Evolutionary conservation across 2,888 invertebrate genomes (phyloP).

Genomic region (Eutolmus rufibarbis): DNA sequence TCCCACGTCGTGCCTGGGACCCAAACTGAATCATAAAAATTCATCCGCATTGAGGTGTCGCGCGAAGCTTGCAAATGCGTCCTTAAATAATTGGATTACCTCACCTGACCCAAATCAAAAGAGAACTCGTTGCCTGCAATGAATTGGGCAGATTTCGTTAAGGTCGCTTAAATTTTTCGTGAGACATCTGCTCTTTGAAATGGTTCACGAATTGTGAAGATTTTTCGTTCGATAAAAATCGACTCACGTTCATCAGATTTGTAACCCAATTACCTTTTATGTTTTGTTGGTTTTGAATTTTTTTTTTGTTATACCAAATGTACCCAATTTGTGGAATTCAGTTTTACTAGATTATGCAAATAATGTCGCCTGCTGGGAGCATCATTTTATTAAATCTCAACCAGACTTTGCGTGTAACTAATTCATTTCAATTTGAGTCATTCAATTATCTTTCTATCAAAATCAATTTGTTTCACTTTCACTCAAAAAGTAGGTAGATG

Average conservation of each 20-base stretch:
- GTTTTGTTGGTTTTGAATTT: neutral
- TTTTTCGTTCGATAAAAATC: neutral
- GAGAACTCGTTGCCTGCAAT: neutral
- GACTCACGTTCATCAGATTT: neutral
- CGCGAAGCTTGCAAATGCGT: conserved; percentile 2
- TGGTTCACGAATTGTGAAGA: conserved; percentile 5
- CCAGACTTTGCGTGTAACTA: neutral
- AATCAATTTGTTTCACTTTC: neutral
- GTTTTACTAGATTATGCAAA: neutral
- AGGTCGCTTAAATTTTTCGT: neutral
- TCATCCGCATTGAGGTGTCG: neutral
- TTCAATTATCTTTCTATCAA: neutral
- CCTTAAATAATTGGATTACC: conserved; percentile 31
- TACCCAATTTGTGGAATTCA: neutral
- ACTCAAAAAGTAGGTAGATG: neutral
- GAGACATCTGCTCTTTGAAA: conserved; percentile 1
- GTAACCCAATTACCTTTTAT: neutral
- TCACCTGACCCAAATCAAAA: conserved; percentile 20
- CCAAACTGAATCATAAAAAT: neutral
- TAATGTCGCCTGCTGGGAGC: neutral
- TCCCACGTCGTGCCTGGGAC: neutral
- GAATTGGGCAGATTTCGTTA: conserved; percentile 16
- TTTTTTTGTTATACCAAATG: neutral
- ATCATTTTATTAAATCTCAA: neutral
- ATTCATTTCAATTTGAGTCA: neutral